These are phyloP conservation scores for Scartelaos histophorus DNA, from an alignment of 2,113 vertebrate genomes.

Conservation along the genomic window DNA sequence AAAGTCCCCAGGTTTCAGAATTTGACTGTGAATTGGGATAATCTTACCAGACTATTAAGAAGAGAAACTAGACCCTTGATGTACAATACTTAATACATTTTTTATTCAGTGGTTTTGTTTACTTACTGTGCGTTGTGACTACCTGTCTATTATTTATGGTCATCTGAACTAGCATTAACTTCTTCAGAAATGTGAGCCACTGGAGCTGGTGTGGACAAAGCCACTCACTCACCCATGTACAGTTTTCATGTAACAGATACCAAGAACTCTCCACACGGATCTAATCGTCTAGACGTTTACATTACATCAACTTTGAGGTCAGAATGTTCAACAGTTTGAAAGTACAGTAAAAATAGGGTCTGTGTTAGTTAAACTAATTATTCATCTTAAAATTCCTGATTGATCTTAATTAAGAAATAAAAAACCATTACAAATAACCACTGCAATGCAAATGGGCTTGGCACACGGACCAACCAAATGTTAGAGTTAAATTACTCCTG, in stretches of 20 bases:
- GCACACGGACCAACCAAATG: background rate
- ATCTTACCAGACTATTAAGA: constrained; percentile 13
- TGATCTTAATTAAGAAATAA: background rate
- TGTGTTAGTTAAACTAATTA: background rate
- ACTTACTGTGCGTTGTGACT: background rate
- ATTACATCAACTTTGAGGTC: background rate
- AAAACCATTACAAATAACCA: background rate
- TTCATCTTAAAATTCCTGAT: background rate
- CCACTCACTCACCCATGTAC: background rate
- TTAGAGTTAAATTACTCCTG: background rate
- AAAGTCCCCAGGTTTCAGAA: background rate
- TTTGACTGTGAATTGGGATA: constrained; percentile 22
- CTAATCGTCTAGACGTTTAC: background rate
- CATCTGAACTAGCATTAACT: background rate
- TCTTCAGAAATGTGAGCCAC: background rate
- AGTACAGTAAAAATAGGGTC: too few species aligned
- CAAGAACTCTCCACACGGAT: background rate
- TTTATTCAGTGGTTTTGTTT: background rate
- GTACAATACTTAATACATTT: background rate
- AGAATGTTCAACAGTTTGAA: background rate
- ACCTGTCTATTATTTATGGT: background rate
- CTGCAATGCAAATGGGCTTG: background rate
- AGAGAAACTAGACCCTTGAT: background rate
- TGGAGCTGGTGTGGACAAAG: background rate
- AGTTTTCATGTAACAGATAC: background rate